Percentiles rank a stretch among this genome's conserved stretches.
Evolutionary conservation across 2,113 vertebrate genomes (phyloP).

Genomic region (Gnathonemus echidnorhynchus): DNA sequence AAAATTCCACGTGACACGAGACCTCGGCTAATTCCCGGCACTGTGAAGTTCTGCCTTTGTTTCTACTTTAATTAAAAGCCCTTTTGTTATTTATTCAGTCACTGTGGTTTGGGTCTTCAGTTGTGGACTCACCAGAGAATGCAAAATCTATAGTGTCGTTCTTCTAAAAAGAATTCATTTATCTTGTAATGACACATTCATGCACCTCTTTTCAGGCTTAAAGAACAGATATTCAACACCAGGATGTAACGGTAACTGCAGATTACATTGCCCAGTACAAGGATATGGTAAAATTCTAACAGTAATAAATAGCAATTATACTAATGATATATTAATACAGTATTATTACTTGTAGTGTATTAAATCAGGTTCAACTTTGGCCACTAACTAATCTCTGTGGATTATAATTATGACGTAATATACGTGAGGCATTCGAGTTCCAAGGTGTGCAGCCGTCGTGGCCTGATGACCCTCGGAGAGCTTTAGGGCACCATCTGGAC

Average conservation of each 20-base stretch:
- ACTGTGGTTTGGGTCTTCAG: background rate
- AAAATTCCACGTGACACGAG: background rate
- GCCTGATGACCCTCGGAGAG: background rate
- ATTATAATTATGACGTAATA: background rate
- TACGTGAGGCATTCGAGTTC: background rate
- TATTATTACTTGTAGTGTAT: background rate
- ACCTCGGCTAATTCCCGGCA: background rate
- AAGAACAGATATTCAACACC: background rate
- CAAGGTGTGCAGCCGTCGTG: background rate
- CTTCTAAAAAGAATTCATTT: background rate
- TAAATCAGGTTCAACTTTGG: background rate
- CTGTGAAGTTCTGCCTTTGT: background rate
- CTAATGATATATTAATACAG: background rate
- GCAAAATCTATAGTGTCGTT: background rate
- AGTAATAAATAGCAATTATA: background rate
- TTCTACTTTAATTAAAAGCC: background rate
- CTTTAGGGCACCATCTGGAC: background rate
- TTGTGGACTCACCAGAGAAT: background rate
- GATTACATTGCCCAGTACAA: background rate
- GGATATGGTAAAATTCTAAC: background rate
- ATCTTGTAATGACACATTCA: background rate
- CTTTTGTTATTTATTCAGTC: background rate
- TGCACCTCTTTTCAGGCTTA: background rate
- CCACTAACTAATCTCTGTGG: background rate
- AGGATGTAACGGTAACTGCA: background rate